Evolutionary conservation across 2,888 invertebrate species (phyloP).

Genomic region (Teinopalpus imperialis): DNA sequence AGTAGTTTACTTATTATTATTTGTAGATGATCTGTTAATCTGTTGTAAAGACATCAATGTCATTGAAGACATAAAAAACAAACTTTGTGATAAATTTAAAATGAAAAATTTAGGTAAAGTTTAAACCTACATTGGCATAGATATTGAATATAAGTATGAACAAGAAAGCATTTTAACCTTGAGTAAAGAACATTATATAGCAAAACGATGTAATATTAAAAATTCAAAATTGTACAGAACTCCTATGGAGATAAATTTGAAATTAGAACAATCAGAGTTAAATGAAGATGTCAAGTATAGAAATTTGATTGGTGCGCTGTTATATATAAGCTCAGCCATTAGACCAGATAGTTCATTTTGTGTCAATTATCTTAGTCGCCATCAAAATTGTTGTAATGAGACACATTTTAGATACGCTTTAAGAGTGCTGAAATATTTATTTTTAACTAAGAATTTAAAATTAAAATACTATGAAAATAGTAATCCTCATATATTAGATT

Average conservation of each 20-base stretch:
- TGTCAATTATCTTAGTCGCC: slow-evolving; percentile 28
- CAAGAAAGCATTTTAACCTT: slow-evolving; percentile 35
- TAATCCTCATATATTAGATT: slow-evolving; percentile 32
- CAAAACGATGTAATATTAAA: slow-evolving; percentile 32
- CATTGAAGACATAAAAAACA: too few species aligned
- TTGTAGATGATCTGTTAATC: too few species aligned
- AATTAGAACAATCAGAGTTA: slow-evolving; percentile 30
- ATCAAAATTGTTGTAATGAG: slow-evolving; percentile 25
- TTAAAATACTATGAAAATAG: slow-evolving; percentile 33
- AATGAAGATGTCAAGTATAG: slow-evolving; percentile 20
- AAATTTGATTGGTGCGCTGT: slow-evolving; percentile 19
- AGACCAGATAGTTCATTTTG: slow-evolving; percentile 21
- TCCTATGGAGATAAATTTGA: slow-evolving; percentile 35
- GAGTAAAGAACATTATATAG: slow-evolving; percentile 34
- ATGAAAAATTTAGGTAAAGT: too few species aligned
- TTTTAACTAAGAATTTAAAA: slow-evolving; percentile 29
- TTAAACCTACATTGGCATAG: slow-evolving; percentile 32
- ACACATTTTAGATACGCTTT: slow-evolving; percentile 28
- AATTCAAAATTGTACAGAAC: slow-evolving; percentile 38
- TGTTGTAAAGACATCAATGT: too few species aligned
- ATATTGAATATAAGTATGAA: too few species aligned
- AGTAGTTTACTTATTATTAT: too few species aligned
- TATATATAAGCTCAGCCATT: slow-evolving; percentile 26
- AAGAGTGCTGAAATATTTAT: slow-evolving; percentile 33
- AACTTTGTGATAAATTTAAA: too few species aligned